phyloP scores from a whole-genome alignment of 2,888 invertebrate species.

The Heteropelma amictum region DNA sequence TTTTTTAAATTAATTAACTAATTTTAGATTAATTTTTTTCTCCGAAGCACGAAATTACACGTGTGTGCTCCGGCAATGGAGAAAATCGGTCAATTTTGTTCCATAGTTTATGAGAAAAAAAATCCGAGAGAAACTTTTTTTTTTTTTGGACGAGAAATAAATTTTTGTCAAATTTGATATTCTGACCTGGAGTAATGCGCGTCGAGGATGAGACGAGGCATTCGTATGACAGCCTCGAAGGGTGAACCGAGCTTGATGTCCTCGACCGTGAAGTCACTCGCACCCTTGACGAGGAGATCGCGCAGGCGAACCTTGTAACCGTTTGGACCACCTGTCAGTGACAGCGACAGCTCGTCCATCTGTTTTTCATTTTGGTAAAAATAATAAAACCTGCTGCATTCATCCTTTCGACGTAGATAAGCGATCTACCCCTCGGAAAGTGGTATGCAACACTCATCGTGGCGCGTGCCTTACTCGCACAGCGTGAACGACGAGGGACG shows the following conservation, averaged over 20 bases:
- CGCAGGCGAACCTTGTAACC: conserved; percentile 79
- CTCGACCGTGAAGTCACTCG: conserved; percentile 78
- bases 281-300: conserved; percentile 78
- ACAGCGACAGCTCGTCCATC: conserved; percentile 80
- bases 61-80: too few species aligned
- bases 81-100: too few species aligned
- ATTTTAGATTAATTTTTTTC: too few species aligned
- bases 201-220: conserved; percentile 83
- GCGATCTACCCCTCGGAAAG: background rate
- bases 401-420: background rate
- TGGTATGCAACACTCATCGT: background rate
- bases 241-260: conserved; percentile 81
- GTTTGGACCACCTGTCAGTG: conserved; percentile 78
- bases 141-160: background rate
- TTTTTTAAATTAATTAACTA: background rate
- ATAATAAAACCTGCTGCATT: conserved; percentile 3
- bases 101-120: background rate
- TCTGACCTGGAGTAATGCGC: conserved; percentile 81
- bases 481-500: too few species aligned
- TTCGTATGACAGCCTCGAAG: conserved; percentile 82
- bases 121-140: background rate
- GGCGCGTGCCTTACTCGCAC: too few species aligned
- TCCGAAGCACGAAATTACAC: too few species aligned
- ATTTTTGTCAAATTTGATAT: background rate
- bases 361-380: conserved; percentile 63